phyloP scores from a whole-genome alignment of 1,140 invertebrate genomes.

The Magallana angulata region DNA sequence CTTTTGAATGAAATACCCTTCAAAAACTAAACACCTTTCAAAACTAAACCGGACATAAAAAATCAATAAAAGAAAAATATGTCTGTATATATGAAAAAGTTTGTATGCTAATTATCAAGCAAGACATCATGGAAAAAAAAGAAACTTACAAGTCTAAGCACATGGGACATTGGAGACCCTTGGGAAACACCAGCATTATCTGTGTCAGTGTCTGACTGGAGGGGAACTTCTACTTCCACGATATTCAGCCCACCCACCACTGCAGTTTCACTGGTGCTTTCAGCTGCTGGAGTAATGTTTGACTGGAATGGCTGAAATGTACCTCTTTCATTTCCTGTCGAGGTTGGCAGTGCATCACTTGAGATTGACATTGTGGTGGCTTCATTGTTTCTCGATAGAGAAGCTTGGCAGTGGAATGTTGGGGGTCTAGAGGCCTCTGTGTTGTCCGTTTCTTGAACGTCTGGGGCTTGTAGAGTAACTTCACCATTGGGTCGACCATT shows the following conservation, averaged over 20 bases:
- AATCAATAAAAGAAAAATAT: too few relatives aligned
- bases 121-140: too few relatives aligned
- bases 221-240: neutral
- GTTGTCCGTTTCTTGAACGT: neutral
- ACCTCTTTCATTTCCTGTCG: neutral
- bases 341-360: neutral
- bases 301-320: neutral
- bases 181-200: too few relatives aligned
- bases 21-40: too few relatives aligned
- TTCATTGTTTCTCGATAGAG: neutral
- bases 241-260: neutral
- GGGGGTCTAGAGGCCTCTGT: neutral
- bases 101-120: too few relatives aligned
- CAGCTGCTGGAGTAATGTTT: neutral
- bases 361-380: neutral
- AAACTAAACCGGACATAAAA: too few relatives aligned
- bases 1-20: too few relatives aligned
- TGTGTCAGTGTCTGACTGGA: neutral
- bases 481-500: neutral
- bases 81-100: too few relatives aligned
- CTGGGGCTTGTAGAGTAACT: neutral
- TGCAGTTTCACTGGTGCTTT: neutral
- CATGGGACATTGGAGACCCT: neutral
- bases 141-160: neutral
- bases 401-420: slow-evolving; percentile 7